Evolutionary conservation across 2,888 invertebrate genomes (phyloP).

Genomic region (Arctia plantaginis): DNA sequence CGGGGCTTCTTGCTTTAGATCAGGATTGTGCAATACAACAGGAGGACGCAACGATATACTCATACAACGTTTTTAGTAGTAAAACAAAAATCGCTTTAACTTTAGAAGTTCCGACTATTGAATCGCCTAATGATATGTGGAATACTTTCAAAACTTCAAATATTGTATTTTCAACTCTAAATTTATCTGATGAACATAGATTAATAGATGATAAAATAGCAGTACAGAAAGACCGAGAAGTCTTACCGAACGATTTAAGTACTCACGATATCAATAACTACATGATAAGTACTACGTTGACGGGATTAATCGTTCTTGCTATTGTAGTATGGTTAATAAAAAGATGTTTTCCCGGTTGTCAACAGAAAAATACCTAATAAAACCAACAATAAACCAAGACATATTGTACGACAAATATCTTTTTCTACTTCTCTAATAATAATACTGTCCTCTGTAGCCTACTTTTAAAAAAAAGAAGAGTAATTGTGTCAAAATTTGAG

Average conservation of each 20-base stretch:
- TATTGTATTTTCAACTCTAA: neutral
- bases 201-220: neutral
- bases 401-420: neutral
- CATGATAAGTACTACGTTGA: neutral
- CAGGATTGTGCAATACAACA: conserved; percentile 1
- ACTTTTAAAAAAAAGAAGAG: neutral
- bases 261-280: neutral
- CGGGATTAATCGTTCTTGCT: neutral
- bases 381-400: neutral
- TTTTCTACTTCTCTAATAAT: too few species aligned
- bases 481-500: neutral
- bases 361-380: neutral
- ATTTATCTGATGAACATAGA: neutral
- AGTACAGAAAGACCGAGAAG: neutral
- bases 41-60: neutral
- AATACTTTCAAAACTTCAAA: neutral
- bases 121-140: neutral
- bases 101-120: neutral
- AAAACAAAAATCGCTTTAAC: neutral
- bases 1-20: neutral
- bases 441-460: too few species aligned
- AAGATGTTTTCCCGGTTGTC: neutral
- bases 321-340: neutral
- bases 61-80: neutral
- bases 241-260: neutral